Percentiles rank a stretch among this genome's conserved stretches.
phyloP scores from a whole-genome alignment of 1,140 invertebrate genomes.

The Notospermus geniculatus region DNA sequence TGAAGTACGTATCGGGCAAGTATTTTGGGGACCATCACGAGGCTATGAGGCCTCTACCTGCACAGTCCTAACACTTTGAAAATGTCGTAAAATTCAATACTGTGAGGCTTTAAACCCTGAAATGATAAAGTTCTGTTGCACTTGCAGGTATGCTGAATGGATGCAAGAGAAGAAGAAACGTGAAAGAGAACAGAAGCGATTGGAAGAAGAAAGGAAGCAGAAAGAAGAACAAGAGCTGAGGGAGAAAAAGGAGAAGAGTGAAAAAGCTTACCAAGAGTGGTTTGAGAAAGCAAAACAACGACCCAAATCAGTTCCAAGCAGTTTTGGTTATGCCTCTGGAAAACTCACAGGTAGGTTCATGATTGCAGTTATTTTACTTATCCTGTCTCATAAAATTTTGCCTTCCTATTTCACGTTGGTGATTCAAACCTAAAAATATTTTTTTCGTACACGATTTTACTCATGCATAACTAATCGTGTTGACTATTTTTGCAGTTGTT shows the following conservation, averaged over 20 bases:
- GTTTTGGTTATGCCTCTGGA: slow-evolving; percentile 39
- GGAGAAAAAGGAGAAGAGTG: slow-evolving; percentile 28
- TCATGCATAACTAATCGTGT: no score
- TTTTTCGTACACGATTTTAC: no score
- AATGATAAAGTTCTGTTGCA: not conserved
- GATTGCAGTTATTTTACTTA: not conserved
- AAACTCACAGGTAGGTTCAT: slow-evolving; percentile 36
- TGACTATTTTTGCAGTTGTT: no score
- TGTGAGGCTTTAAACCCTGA: no score
- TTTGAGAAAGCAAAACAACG: slow-evolving; percentile 29
- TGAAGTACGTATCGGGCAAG: no score
- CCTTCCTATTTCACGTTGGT: no score
- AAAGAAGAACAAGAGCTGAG: slow-evolving; percentile 26
- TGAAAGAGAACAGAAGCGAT: slow-evolving; percentile 30
- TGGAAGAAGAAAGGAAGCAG: slow-evolving; percentile 29
- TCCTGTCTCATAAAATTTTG: no score
- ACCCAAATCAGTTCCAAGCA: slow-evolving; percentile 37
- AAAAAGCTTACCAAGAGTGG: slow-evolving; percentile 40
- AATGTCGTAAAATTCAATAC: no score
- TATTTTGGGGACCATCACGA: no score
- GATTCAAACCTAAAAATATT: no score
- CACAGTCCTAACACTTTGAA: no score
- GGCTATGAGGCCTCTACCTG: no score
- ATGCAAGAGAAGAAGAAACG: slow-evolving; percentile 31
- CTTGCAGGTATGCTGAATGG: slow-evolving; percentile 25